These are phyloP conservation scores for Calliphora vicina DNA, from an alignment of 1,140 invertebrate genomes.

Conservation along the genomic window DNA sequence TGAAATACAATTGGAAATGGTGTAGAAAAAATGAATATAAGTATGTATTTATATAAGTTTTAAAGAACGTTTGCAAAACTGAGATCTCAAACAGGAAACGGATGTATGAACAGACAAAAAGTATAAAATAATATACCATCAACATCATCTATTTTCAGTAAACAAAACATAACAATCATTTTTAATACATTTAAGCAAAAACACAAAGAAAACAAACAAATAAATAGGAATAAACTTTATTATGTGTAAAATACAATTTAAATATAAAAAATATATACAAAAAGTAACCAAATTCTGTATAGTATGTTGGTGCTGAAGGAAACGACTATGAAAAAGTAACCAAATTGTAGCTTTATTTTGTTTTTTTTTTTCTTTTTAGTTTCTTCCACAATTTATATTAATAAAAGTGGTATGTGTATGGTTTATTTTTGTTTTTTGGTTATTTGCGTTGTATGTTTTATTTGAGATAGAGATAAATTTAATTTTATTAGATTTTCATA, in stretches of 20 bases:
- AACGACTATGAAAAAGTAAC: not conserved
- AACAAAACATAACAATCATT: no score
- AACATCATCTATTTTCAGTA: not conserved
- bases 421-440: not conserved
- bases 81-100: not conserved
- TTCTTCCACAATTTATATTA: not conserved
- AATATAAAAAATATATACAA: not conserved
- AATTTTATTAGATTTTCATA: not conserved
- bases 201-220: not conserved
- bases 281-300: not conserved
- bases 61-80: no score
- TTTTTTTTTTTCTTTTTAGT: not conserved
- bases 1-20: no score
- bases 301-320: no score
- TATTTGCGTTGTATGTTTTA: not conserved
- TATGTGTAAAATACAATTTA: conserved; percentile 23
- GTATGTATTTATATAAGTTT: no score
- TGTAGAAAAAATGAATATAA: no score
- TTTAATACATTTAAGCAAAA: not conserved
- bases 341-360: no score
- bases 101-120: not conserved
- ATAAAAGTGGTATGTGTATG: not conserved
- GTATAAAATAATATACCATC: not conserved
- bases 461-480: not conserved
- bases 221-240: not conserved